These are phyloP conservation scores for Saguinus midas DNA, from an alignment of 2,113 vertebrate species.

Conservation along the genomic window DNA sequence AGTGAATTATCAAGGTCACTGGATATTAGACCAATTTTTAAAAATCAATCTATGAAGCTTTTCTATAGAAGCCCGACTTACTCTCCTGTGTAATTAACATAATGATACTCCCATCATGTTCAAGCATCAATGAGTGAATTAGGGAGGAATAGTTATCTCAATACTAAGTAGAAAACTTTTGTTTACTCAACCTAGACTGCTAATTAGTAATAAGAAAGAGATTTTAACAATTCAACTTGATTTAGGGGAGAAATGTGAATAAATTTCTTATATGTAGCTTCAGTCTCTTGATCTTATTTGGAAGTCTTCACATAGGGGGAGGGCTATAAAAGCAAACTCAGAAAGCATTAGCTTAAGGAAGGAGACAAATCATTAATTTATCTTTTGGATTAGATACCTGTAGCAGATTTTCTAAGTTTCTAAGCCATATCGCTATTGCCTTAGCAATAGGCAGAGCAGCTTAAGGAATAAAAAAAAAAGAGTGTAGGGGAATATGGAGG, in stretches of 20 bases:
- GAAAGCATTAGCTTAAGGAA: not conserved
- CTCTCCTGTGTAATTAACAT: slow-evolving; percentile 54
- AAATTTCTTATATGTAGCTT: slow-evolving; percentile 28
- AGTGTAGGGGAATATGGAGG: no score
- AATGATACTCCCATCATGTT: slow-evolving; percentile 50
- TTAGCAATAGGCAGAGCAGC: not conserved
- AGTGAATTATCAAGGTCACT: slow-evolving; percentile 5
- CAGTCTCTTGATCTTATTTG: not conserved
- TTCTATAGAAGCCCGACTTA: slow-evolving; percentile 32
- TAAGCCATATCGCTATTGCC: not conserved
- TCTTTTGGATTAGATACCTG: not conserved
- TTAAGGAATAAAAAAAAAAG: not conserved
- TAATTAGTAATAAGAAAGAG: slow-evolving; percentile 57
- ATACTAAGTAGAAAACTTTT: slow-evolving; percentile 64
- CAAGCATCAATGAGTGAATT: slow-evolving; percentile 47
- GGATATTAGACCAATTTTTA: not conserved
- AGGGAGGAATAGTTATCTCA: slow-evolving; percentile 6
- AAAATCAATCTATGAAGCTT: slow-evolving; percentile 41
- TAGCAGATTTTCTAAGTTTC: not conserved
- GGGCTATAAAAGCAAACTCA: not conserved
- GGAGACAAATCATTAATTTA: not conserved
- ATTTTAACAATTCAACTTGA: slow-evolving; percentile 34
- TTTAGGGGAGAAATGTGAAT: slow-evolving; percentile 32
- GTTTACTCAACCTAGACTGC: slow-evolving; percentile 58
- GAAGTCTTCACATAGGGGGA: not conserved